phyloP scores from a whole-genome alignment of 2,797 vertebrate species.

The Brachymystax lenok region DNA sequence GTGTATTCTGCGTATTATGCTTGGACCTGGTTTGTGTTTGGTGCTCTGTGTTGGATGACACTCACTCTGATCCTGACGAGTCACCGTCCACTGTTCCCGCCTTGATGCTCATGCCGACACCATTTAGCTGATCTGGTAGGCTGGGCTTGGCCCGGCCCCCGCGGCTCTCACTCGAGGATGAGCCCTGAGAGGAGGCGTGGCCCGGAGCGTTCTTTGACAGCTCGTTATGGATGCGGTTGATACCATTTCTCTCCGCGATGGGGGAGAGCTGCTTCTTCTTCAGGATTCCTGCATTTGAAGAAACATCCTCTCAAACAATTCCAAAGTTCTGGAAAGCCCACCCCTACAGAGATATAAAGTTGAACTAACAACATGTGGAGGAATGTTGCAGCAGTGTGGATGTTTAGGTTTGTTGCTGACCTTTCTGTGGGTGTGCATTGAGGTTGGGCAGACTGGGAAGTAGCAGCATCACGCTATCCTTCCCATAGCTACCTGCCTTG shows the following conservation, averaged over 20 bases:
- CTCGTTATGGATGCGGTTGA: constrained; percentile 78
- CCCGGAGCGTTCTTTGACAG: constrained; percentile 67
- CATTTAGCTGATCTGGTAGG: constrained; percentile 80
- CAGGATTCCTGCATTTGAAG: constrained; percentile 81
- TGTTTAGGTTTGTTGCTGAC: constrained; percentile 52
- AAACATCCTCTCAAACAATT: too few species aligned
- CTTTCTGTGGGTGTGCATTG: constrained; percentile 82
- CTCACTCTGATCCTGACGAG: constrained; percentile 96
- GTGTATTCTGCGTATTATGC: background rate
- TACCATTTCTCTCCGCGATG: constrained; percentile 83
- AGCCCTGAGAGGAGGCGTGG: constrained; percentile 73
- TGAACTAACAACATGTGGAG: background rate
- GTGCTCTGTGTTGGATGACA: constrained; percentile 32
- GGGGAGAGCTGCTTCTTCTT: constrained; percentile 91
- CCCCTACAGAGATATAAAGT: background rate
- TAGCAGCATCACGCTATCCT: constrained; percentile 56
- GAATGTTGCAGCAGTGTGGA: background rate
- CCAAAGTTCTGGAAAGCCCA: background rate
- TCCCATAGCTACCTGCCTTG: constrained; percentile 64
- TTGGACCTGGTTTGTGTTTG: background rate
- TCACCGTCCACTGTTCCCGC: constrained; percentile 87
- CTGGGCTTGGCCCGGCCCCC: constrained; percentile 59
- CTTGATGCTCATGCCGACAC: constrained; percentile 85
- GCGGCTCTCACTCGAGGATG: constrained; percentile 79
- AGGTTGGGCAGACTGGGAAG: constrained; percentile 77